A percentile compares a stretch with the other conserved stretches of the same genome.
These are phyloP conservation scores for Tachina fera DNA, from an alignment of 2,888 invertebrate genomes.

Conservation along the genomic window DNA sequence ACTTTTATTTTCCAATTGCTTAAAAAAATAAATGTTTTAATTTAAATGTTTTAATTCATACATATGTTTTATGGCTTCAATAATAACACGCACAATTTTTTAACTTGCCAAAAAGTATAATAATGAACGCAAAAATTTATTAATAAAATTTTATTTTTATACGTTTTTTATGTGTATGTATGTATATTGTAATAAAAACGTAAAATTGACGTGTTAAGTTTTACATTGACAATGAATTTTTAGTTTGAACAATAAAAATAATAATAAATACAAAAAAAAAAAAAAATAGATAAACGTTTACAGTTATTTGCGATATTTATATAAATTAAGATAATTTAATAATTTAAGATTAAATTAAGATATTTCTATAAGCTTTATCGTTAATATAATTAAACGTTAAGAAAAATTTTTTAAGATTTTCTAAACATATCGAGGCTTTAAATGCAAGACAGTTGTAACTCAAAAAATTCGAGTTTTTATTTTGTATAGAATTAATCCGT, in stretches of 20 bases:
- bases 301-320: background rate
- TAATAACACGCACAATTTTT: constrained; percentile 29
- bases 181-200: constrained; percentile 9
- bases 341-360: no score
- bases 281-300: background rate
- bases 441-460: no score
- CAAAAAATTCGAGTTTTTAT: no score
- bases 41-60: background rate
- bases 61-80: constrained; percentile 8
- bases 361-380: no score
- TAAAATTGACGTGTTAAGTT: constrained; percentile 20
- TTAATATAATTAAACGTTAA: no score
- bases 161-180: no score
- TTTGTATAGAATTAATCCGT: no score
- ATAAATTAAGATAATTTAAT: no score
- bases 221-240: constrained; percentile 46
- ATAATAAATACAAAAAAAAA: background rate
- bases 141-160: no score
- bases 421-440: no score
- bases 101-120: constrained; percentile 23
- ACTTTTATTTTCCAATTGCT: constrained; percentile 47
- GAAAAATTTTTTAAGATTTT: no score
- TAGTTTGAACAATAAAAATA: background rate
- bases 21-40: constrained; percentile 13
- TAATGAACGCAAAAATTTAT: background rate